phyloP scores from a whole-genome alignment of 2,113 vertebrate genomes.

The Cyanocitta stelleri region DNA sequence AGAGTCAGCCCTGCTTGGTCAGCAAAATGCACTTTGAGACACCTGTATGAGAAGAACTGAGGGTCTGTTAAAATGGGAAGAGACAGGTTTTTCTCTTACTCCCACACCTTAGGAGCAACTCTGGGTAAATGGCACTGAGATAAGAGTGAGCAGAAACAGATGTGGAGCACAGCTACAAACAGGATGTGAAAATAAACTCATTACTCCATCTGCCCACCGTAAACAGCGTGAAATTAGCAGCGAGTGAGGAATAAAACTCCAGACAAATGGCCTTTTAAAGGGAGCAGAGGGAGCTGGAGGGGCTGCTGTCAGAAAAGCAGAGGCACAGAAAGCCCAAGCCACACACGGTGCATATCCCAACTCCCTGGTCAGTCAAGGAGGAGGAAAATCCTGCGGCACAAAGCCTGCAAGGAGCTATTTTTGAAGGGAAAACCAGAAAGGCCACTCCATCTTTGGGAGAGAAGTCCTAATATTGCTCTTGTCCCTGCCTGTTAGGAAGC shows the following conservation, averaged over 20 bases:
- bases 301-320: not conserved
- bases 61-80: not conserved
- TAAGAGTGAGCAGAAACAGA: constrained; percentile 27
- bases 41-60: not conserved
- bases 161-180: constrained; percentile 5
- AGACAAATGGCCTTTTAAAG: constrained; percentile 46
- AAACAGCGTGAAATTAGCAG: constrained; percentile 49
- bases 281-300: constrained; percentile 24
- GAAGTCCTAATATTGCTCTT: not conserved
- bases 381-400: not conserved
- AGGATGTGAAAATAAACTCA: constrained; percentile 57
- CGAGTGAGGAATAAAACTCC: constrained; percentile 26
- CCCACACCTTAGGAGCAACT: not conserved
- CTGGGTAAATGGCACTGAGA: not conserved
- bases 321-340: not conserved
- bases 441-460: not conserved
- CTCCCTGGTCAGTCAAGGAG: not conserved
- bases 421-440: not conserved
- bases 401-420: not conserved
- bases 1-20: not conserved
- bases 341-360: fast-evolving
- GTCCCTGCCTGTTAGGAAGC: not conserved
- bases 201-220: constrained; percentile 39
- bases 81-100: not conserved
- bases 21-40: not conserved